Base-by-base conservation (phyloP, 2,113 vertebrate genomes). In the Prunella fulvescens region DNA sequence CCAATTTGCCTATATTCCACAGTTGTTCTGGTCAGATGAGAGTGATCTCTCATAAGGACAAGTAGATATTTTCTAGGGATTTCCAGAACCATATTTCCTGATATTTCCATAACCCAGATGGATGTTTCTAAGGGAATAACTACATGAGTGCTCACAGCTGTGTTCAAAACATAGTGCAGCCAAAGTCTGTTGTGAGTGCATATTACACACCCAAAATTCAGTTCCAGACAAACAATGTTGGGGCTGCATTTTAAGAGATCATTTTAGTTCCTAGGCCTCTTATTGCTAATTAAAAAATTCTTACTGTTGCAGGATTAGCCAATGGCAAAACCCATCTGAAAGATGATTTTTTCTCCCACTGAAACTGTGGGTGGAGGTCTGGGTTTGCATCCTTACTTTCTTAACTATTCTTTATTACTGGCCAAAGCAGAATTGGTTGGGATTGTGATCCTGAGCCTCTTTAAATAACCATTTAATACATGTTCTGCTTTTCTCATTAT, bases 201-300 rank as follows among this genome's bases (percentile, higher is more conserved):
- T 40, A 47, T 69, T 82, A 90, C 93, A 77, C 92, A 88, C 85
- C 85, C 90, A 92, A 70, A 93, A 82, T 45, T 79, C 58, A 14
- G 35, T 88, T 92, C 81, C 90, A 88, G 54, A 42, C 35, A n/a
- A 35, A 42, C 35, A n/a, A 35, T 70, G 29, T 14, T 90, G 44
- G 22, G 51, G 24, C 31, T 94, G 56, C 35, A 47, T 87, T 95
- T 90, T 73, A 70, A 73, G 35, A 80, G 15, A 53, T 89, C 16
- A 7, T 84, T 67, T 85, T 44, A 77, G 10, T 77, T 88, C 42
- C 51, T 85, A 65, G 73, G 60, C 25, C 28, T 64, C 37, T 64
- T 42, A 39, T 40, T 76, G 62, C 81, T 77, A 91, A 93, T 62
- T 47, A 54, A 40, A 86, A 40, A 86, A 69, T 69, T 81, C 62